Base-by-base conservation (phyloP, 2,113 vertebrate species). In the Onychostoma macrolepis region DNA sequence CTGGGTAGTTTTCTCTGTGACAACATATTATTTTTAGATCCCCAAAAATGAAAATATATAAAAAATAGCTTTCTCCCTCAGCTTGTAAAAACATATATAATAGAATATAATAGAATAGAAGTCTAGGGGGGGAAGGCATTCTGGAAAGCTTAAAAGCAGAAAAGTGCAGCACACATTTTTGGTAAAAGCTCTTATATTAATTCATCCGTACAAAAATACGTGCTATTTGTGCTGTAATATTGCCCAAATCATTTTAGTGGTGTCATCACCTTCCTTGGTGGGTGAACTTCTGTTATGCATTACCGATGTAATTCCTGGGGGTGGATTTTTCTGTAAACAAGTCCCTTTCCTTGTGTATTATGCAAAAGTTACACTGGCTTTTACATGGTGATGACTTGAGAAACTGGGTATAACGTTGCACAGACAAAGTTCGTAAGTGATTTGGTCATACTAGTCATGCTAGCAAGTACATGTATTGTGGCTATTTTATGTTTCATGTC, bases 221-320 rank as follows among this genome's bases (percentile, higher is more conserved):
- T 69, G 61, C 15, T 82, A 21, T 82, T 67, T 33, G 13, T 43
- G 79, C 56, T 81, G 36, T 28, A 69, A 76, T 76, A 45, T 76
- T 45, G 74, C 24, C 41, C 41, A 48, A 76, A 53, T 78, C 76
- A 78, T 78, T 33, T 78, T 33, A 78, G 76, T 30, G 4, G 28
- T 78, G 76, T 33, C 76, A 78, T 78, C 76, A 53, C 30, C 17
- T 19, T 21, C 53, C 76, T 78, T 53, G 17, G 17, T 26, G 41
- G 74, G n/a, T 76, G 41, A 78, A 78, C 76, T 53, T 78, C 12
- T 48, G 43, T 76, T 77, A 11, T 30, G 45, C 21, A 53, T 78
- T 53, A 53, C 76, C 28, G 4, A 78, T 53, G 17, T 53, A 53
- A 78, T 53, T 53, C 28, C 13, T 78, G n/a, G 53, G 76, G 48